Conservation (phyloP, 1,140 invertebrate genomes). For the Drosophila ironensis region DNA sequence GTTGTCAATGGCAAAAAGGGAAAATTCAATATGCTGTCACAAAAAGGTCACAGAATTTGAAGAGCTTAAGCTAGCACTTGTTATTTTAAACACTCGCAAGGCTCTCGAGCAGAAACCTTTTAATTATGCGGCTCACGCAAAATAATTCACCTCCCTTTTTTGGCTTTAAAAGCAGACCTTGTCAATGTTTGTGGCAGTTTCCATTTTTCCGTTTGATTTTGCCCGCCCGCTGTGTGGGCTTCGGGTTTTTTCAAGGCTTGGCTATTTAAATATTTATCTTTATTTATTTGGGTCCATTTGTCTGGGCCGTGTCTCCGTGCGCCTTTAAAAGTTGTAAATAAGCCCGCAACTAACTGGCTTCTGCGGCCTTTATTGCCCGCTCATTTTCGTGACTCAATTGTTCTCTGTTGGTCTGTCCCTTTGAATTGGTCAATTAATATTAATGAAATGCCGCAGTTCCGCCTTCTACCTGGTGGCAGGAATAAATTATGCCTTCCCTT, state of each 20-base stretch:
- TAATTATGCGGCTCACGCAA: slow-evolving; percentile 51
- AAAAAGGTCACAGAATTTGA: not conserved
- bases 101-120: slow-evolving; percentile 19
- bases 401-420: slow-evolving; percentile 34
- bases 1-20: not conserved
- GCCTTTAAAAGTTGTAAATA: slow-evolving; percentile 45
- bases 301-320: not conserved
- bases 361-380: slow-evolving; percentile 29
- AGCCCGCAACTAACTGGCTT: slow-evolving; percentile 39
- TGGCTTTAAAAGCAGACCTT: slow-evolving; percentile 9
- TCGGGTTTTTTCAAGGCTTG: slow-evolving; percentile 9
- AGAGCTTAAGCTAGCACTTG: slow-evolving; percentile 5
- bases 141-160: slow-evolving; percentile 29
- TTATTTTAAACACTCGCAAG: not conserved
- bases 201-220: slow-evolving; percentile 14
- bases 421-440: slow-evolving; percentile 78
- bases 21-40: slow-evolving; percentile 34
- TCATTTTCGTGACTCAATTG: slow-evolving; percentile 35
- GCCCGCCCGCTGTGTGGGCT: not conserved
- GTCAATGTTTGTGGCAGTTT: slow-evolving; percentile 10
- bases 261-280: slow-evolving; percentile 57
- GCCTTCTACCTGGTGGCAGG: slow-evolving; percentile 3
- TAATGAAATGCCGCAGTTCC: slow-evolving; percentile 56
- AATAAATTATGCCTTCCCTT: slow-evolving; percentile 44
- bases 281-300: slow-evolving; percentile 31